Base-by-base conservation (phyloP, 2,888 invertebrate genomes). In the Thymelicus sylvestris region DNA sequence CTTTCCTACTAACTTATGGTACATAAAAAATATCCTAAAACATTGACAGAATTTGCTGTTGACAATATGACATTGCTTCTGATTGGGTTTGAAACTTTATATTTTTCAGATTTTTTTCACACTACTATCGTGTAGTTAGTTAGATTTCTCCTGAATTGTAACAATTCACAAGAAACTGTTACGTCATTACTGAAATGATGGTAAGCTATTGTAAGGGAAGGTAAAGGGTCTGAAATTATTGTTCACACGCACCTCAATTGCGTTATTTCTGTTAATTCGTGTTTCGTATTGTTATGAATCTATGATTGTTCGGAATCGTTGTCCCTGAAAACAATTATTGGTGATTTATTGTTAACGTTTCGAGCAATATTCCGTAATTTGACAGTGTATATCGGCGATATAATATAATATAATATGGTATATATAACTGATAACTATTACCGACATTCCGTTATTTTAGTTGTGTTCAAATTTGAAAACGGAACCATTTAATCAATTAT, bases 271-370 rank as follows among this genome's bases (percentile, higher is more conserved):
- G 48, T 67, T 61, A 67, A 61, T 67, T 67, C 67, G 59, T 39
- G 8, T 59, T 59, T 38, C 39, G 67, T n/a, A 61, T 61, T 67
- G 60, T 61, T 61, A 60, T 10, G 60, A 48, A 60, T 67, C 48
- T 48, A n/a, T 48, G 60, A 61, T 67, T 61, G 60, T 67, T 61
- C 50, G 67, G n/a, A 48, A 59, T 59, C 48, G 61, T 39, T 41
- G 61, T 44, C 67, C 67, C 61, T 67, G 44, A 52, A 67, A 67
- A 52, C 67, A 67, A 61, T 67, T 60, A 52, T 61, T 61, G 47
- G 24, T 62, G 61, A 62, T 61, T 67, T 67, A 67, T 52, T 67
- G 52, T 52, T 61, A 7, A 7, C 57, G n/a, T 15, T 59, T 59
- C 38, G n/a, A 15, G n/a, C 12, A 59, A 59, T 59, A 39, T 59